Conservation (phyloP, 2,113 vertebrate genomes). For the Rafetus swinhoei region DNA sequence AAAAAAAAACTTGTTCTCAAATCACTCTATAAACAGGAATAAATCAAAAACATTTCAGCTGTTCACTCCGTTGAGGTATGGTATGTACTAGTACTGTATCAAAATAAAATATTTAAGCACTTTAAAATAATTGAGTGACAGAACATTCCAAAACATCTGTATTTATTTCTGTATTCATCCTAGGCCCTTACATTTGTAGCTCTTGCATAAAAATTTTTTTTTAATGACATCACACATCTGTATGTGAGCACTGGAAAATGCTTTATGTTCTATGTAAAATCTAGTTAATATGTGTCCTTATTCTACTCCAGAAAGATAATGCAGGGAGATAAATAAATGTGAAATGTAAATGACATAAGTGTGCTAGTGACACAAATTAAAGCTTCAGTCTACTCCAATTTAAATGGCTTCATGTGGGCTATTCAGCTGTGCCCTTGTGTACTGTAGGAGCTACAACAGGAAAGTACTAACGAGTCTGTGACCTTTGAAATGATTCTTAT, state of each 20-base stretch:
- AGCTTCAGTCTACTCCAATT: neutral
- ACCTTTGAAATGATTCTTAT: neutral
- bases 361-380: neutral
- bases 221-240: neutral
- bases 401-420: neutral
- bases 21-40: constrained; percentile 48
- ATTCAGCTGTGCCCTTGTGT: rapidly evolving
- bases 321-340: neutral
- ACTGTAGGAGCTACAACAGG: neutral
- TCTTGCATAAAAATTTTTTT: neutral
- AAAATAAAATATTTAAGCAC: constrained; percentile 43
- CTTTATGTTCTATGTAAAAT: neutral
- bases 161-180: neutral
- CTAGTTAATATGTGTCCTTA: constrained; percentile 13
- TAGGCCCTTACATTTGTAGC: neutral
- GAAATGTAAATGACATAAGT: neutral
- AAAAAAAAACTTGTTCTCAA: constrained; percentile 45
- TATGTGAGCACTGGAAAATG: neutral
- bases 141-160: neutral
- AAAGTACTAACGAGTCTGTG: neutral
- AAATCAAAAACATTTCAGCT: constrained; percentile 53
- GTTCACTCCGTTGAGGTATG: constrained; percentile 57
- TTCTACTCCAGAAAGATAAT: neutral
- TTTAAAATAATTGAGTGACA: constrained; percentile 38
- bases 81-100: constrained; percentile 44